Base-by-base conservation (phyloP, 1,140 invertebrate genomes). In the Drosophila truncata region DNA sequence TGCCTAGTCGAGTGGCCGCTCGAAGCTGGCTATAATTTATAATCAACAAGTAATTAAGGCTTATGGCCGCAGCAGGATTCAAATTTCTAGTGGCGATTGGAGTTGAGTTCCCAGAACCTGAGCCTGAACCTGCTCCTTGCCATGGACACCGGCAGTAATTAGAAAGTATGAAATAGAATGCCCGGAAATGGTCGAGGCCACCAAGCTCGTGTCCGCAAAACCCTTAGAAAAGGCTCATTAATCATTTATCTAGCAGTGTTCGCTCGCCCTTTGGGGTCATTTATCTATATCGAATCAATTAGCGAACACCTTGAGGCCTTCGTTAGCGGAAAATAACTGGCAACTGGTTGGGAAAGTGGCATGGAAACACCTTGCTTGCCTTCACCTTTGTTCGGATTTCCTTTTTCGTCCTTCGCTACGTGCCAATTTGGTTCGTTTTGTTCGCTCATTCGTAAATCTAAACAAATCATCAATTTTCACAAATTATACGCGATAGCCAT, bases 401-500 rank as follows among this genome's bases (percentile, higher is more conserved):
- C 58, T 65, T 50, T 65, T 58, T 69, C 44, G 69, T 78, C 62
- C 78, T 73, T 63, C 10, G 72, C 78, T 84, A 85, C 85, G 78
- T 88, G 85, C 85, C 85, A 90, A 88, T 88, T 90, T 90, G 86
- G 86, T 64, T 80, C 85, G 82, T 82, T 90, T 91, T 91, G 85
- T 80, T 77, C 82, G 86, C 81, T 77, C 85, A 85, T 90, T 90
- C 85, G 85, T 90, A 91, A 90, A 90, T 91, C 85, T 90, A 90
- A 90, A 90, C 85, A 90, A 90, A 91, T 90, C 85, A 90, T 91
- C 86, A 90, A 91, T 90, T 90, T 90, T 90, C 81, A 91, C 86
- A 90, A 90, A 91, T 90, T 90, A 86, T 85, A 85, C 81, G 85
- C 78, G 73, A 73, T 73, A 72, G 63, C 73, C 50, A 27, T 59